Evolutionary conservation across 1,140 invertebrate species (phyloP), one percentile per base, ranked within the genome.

Genomic region (Littorina saxatilis): DNA sequence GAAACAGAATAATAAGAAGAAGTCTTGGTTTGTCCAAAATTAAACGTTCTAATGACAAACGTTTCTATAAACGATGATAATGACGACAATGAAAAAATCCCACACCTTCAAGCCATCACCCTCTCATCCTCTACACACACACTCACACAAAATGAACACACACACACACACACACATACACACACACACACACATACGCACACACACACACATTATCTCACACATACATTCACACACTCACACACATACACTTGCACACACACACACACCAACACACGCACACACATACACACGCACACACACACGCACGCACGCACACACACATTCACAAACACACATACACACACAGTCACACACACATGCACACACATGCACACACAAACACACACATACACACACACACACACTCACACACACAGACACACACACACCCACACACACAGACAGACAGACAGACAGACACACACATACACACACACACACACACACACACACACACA

Each of bases 131-230:
- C 9, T 23, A 58, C 55, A 58, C 55, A 27, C 55, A 58, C 61
- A 27, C 61, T 1, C 61, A 32, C 61, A 27, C 27, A 27, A n/a
- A n/a, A 27, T 15, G 27, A 13, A 61, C 58, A 61, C 58, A 29
- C 58, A 61, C 58, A 61, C 58, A 29, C 58, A 29, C 58, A 29
- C 58, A 29, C 58, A 29, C 58, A 61, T 23, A 61, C 58, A 61
- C 58, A 61, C 58, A 61, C 58, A 61, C 58, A 61, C 58, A 61
- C 58, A 61, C 58, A 61, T 23, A 61, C 58, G n/a, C 58, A 61
- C 58, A 61, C 7, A 7, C 58, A 61, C 58, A 61, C 58, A 61
- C 7, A 61, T 29, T 7, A 23, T 7, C 7, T 13, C 58, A 61
- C 58, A 61, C 58, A 61, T 23, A 61, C 58, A 61, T 23, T 13